These are phyloP conservation scores for Drosophila orosa DNA, from an alignment of 1,140 invertebrate genomes.

Conservation along the genomic window DNA sequence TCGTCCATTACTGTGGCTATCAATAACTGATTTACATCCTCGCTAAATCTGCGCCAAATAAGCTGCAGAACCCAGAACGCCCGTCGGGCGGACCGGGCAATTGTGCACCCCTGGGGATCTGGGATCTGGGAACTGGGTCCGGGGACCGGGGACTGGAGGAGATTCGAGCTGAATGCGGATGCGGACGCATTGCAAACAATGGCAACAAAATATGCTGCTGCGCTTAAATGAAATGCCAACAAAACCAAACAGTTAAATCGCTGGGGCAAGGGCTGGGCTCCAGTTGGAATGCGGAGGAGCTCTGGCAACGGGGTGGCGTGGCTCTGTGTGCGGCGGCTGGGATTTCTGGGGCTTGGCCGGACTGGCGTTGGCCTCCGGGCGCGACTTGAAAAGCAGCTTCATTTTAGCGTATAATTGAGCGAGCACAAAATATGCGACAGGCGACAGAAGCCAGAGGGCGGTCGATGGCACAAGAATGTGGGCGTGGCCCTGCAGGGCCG, in stretches of 20 bases:
- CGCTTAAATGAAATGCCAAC: constrained; percentile 80
- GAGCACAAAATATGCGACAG: constrained; percentile 75
- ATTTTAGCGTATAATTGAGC: constrained; percentile 81
- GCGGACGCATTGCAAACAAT: constrained; percentile 71
- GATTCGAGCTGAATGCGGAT: constrained; percentile 40
- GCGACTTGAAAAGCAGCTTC: constrained; percentile 74
- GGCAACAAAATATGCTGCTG: constrained; percentile 80
- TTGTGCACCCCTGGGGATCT: constrained; percentile 15
- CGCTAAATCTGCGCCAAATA: constrained; percentile 63
- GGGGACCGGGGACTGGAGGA: background rate
- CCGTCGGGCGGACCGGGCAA: constrained; percentile 14
- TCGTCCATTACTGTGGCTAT: constrained; percentile 74
- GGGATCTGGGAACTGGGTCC: background rate
- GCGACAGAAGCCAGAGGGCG: constrained; percentile 60
- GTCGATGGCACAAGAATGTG: constrained; percentile 40
- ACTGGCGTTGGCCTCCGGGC: constrained; percentile 56
- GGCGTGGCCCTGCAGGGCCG: constrained; percentile 39
- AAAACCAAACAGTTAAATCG: constrained; percentile 74
- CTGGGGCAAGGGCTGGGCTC: constrained; percentile 32
- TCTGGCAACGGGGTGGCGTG: background rate
- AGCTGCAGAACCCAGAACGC: constrained; percentile 22
- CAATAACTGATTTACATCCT: constrained; percentile 81
- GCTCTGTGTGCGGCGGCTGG: background rate
- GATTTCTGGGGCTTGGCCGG: constrained; percentile 26
- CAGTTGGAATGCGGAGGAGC: constrained; percentile 28